Evolutionary conservation across 2,797 vertebrate genomes (phyloP).

Genomic region (Cottoperca gobio): DNA sequence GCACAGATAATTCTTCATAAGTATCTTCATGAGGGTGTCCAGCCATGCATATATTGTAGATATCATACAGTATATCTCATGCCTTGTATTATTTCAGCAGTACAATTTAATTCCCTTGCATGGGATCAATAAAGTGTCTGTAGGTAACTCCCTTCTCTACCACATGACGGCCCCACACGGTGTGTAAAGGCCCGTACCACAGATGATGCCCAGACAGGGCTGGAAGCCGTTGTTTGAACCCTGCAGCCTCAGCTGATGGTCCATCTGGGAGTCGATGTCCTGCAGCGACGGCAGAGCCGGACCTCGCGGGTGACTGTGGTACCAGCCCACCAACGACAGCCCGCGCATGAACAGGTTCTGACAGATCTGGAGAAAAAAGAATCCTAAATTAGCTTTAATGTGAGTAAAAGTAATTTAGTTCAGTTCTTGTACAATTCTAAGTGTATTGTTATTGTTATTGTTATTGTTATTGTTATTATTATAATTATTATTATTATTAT

Average conservation of each 20-base stretch:
- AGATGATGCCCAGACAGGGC: slow-evolving; percentile 96
- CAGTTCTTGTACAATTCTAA: too few relatives aligned
- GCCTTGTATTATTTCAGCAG: neutral
- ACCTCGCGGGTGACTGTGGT: slow-evolving; percentile 95
- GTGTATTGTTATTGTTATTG: too few relatives aligned
- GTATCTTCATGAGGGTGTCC: neutral
- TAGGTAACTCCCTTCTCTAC: neutral
- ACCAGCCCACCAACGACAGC: slow-evolving; percentile 96
- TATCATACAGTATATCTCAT: neutral
- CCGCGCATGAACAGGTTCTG: slow-evolving; percentile 96
- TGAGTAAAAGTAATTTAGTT: neutral
- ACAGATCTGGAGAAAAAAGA: slow-evolving; percentile 86
- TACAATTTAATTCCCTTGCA: neutral
- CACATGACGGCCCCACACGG: neutral
- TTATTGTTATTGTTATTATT: too few relatives aligned
- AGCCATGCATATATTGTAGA: neutral
- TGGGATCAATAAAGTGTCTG: neutral
- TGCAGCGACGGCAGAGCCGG: slow-evolving; percentile 93
- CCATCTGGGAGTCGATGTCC: slow-evolving; percentile 97
- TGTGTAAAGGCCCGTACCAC: slow-evolving; percentile 81
- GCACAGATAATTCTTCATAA: too few relatives aligned
- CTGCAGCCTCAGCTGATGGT: slow-evolving; percentile 95
- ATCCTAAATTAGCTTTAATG: neutral
- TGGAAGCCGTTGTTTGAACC: slow-evolving; percentile 96
- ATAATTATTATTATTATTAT: too few relatives aligned